These are phyloP conservation scores for Chaenocephalus aceratus DNA, from an alignment of 2,113 vertebrate species.

Conservation along the genomic window DNA sequence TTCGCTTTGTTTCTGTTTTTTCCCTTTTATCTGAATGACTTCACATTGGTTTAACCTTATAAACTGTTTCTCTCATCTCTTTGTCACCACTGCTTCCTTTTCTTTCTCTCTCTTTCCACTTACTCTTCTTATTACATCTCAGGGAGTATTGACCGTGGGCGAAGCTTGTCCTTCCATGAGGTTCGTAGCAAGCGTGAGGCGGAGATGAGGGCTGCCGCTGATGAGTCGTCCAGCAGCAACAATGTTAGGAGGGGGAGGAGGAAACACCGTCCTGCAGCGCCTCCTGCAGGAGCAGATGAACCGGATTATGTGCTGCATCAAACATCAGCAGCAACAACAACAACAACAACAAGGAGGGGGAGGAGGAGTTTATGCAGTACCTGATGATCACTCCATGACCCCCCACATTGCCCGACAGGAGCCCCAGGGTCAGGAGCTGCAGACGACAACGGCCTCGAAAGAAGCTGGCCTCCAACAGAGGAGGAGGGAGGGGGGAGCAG, in stretches of 20 bases:
- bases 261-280: conserved; percentile 93
- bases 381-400: conserved; percentile 90
- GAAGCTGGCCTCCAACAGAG: conserved; percentile 89
- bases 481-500: conserved; percentile 79
- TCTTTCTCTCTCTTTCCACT: not conserved
- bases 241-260: conserved; percentile 85
- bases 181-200: conserved; percentile 81
- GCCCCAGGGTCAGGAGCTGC: conserved; percentile 98
- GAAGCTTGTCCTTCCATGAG: conserved; percentile 90
- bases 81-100: not conserved
- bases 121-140: conserved; percentile 7
- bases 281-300: conserved; percentile 99
- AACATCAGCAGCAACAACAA: conserved; percentile 74
- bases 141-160: conserved; percentile 88
- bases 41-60: not conserved
- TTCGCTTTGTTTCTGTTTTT: not conserved
- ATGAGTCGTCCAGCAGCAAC: conserved; percentile 88
- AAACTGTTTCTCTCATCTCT: not conserved
- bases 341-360: conserved; percentile 49
- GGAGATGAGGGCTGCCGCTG: conserved; percentile 95
- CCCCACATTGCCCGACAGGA: conserved; percentile 96
- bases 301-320: conserved; percentile 88
- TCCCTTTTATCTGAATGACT: not conserved
- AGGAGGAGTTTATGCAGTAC: conserved; percentile 72
- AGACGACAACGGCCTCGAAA: conserved; percentile 93